Evolutionary conservation across 2,888 invertebrate species (phyloP), one percentile per base, ranked within the genome.

Genomic region (Taphrorychus bicolor): DNA sequence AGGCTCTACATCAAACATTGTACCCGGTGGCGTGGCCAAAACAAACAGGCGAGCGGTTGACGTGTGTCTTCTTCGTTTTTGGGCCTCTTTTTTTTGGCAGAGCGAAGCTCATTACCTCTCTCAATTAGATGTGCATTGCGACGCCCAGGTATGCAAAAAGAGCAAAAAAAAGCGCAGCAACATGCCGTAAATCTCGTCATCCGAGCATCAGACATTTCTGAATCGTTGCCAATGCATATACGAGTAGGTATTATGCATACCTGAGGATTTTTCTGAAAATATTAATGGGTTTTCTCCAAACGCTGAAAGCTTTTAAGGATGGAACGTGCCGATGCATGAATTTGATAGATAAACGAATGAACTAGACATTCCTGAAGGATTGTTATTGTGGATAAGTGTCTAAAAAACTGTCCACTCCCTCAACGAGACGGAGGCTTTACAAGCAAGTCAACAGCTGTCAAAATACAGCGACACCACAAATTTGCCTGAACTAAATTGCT

Each of bases 101-200:
- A 32, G 49, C 23, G 64, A 66, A 70, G 72, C 73, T 74, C 76
- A 75, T 76, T 77, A 77, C 75, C 76, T 74, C 73, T 75, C 73
- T 73, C 76, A 77, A 77, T 76, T 74, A 76, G 72, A 73, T 73
- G 74, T 73, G 73, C 68, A 72, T 72, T 74, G 72, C 66, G 72
- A 60, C 59, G 54, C 66, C 45, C 67, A 62, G 67, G 67, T 61
- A 67, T 67, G 67, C 62, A 57, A 62, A 61, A 67, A 58, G 57
- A 24, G 18, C 11, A 48, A 40, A 59, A 59, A 49, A 54, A 65
- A 45, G 19, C 32, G 17, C 21, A 40, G 45, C 17, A 14, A 16
- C 56, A 63, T 57, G 49, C 63, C 63, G 57, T 54, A n/a, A n/a
- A 53, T 32, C 32, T 7, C 32, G 32, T 2, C 24, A 45, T 56